Percentiles rank a stretch among this genome's conserved stretches.
Conservation (phyloP, 2,797 vertebrate genomes). For the Monodelphis domestica region DNA sequence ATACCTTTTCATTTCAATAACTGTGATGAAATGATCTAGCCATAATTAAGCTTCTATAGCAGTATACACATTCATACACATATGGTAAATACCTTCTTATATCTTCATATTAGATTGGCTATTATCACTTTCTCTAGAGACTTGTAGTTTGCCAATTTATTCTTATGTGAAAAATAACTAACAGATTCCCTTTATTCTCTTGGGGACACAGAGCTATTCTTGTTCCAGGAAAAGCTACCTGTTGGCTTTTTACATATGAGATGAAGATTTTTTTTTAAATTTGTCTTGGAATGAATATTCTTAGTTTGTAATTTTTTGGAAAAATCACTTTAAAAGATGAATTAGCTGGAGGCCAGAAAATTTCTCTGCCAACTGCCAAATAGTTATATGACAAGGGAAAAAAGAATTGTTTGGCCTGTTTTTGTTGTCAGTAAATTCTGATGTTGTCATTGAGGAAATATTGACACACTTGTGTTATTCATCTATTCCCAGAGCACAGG, state of each 20-base stretch:
- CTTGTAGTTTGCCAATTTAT: constrained; percentile 36
- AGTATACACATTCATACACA: not conserved
- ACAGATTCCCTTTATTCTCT: constrained; percentile 43
- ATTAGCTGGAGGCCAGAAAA: constrained; percentile 48
- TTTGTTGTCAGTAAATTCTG: constrained; percentile 69
- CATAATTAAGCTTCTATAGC: constrained; percentile 39
- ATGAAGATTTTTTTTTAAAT: not conserved
- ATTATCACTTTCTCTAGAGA: not conserved
- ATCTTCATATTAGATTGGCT: constrained; percentile 13
- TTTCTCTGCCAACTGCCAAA: constrained; percentile 54
- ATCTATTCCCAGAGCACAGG: constrained; percentile 46
- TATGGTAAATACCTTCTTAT: constrained; percentile 13
- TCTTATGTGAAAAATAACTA: constrained; percentile 13
- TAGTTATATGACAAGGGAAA: constrained; percentile 31
- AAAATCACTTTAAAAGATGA: constrained; percentile 60
- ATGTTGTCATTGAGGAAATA: constrained; percentile 64
- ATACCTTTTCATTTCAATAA: constrained; percentile 40
- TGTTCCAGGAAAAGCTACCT: not conserved
- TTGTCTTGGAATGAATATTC: constrained; percentile 12
- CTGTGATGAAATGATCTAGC: not conserved
- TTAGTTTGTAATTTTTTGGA: constrained; percentile 40
- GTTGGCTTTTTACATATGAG: constrained; percentile 36
- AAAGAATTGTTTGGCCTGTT: constrained; percentile 42
- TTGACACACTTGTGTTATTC: constrained; percentile 33
- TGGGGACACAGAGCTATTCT: constrained; percentile 51